Evolutionary conservation across 2,888 invertebrate species (phyloP), one percentile per base, ranked within the genome.

Genomic region (Metallyticus violacea): DNA sequence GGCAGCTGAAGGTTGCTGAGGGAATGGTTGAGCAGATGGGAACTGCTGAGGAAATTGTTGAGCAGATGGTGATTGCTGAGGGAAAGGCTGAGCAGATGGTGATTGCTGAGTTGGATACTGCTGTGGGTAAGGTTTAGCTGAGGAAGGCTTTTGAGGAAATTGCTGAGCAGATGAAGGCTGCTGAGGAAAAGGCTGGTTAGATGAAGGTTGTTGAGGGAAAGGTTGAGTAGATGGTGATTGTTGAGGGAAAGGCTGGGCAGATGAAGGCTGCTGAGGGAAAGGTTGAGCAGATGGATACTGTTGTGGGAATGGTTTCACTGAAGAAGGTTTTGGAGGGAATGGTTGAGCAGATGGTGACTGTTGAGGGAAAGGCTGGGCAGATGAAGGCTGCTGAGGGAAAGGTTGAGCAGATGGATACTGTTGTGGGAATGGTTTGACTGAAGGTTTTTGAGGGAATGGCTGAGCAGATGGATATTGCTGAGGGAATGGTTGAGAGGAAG

Each of bases 401-500:
- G 79, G 80, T 26, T 85, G 86, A 9, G 81, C 85, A 22, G 83
- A 25, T 6, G 80, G 77, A 29, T n/a, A 9, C 26, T 40, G 79
- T 6, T 82, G 29, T 7, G 83, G 86, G 9, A 81, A 79, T 22
- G 82, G 9, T 15, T 85, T 85, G 15, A 79, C 79, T 40, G 25
- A 85, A 26, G 28, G 87, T 83, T 85, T 79, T 79, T 79, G 81
- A 30, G 88, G 87, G 25, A 77, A 85, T 40, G 28, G 77, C 26
- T 85, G 85, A 27, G 78, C 27, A 22, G 79, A 28, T 28, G 82
- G 82, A 91, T 26, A 81, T 26, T 29, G 28, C 88, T 91, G 91
- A 90, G 90, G 91, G 3, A 91, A 91, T 77, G 90, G 91, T 86
- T 89, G 90, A 27, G 26, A 7, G 9, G 3, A 76, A 26, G 62